Base-by-base conservation (phyloP, 37 sponge, comb jelly and placozoan genomes). In the Hexactinellida sp. region DNA sequence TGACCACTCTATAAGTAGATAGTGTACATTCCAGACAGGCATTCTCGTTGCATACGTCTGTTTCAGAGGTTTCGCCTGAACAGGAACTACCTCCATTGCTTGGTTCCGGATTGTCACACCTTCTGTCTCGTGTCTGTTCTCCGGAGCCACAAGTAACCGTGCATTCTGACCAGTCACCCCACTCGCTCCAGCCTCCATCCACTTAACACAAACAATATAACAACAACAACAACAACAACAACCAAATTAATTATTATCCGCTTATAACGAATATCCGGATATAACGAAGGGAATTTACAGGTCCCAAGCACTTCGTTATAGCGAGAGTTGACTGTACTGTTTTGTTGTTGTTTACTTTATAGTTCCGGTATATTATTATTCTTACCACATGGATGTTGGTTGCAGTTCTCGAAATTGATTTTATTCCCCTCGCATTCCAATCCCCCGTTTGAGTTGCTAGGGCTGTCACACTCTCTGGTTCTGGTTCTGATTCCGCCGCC, bases 401-500 rank as follows among this genome's bases (percentile, higher is more conserved):
- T 38, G 37, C 84, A 83, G 7, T 10, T n/a, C 30, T 83, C 84
- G 5, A 38, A 28, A 19, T 30, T n/a, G 7, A 23, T 10, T 37
- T 83, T 23, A 9, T 34, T n/a, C 3, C 84, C 84, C 25, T 37
- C 38, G 21, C 84, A 83, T 30, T 37, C 32, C 37, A 19, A 13
- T 7, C 37, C 84, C 9, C 39, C 84, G 21, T 34, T 37, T 1
- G 38, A 19, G 7, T 37, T 13, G 1, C 24, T 37, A 9, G 37
- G 37, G 21, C 1, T 30, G 3, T 10, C 19, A 38, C 84, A 83
- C 9, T 38, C 39, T 37, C 84, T 37, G 19, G 7, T 83, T 37
- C 84, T 83, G 37, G 24, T 83, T 37, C 84, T 37, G 24, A 83
- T n/a, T 25, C 84, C 84, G 7, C 39, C 39, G 24, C 84, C 84